Conservation (phyloP, 2,888 invertebrate genomes). For the Leptodirus hochenwartii region DNA sequence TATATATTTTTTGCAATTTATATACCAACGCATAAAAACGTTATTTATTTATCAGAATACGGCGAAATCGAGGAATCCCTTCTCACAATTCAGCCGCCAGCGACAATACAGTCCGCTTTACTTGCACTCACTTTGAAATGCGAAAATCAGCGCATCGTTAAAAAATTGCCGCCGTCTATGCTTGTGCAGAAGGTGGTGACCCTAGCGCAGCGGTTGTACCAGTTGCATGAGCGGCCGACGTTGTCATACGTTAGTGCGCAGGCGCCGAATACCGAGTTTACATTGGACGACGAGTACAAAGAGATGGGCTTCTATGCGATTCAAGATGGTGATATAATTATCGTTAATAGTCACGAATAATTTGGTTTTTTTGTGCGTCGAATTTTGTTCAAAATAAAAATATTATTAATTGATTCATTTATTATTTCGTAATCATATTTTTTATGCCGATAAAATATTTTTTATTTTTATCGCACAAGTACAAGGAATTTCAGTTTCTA, state of each 20-base stretch:
- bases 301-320: conserved; percentile 69
- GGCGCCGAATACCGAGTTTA: conserved; percentile 47
- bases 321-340: conserved; percentile 64
- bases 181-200: conserved; percentile 67
- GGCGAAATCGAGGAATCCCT: conserved; percentile 68
- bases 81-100: conserved; percentile 33
- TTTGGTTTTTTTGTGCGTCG: conserved; percentile 3
- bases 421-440: too few relatives aligned
- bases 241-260: conserved; percentile 35
- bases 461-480: too few relatives aligned
- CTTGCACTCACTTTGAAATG: conserved; percentile 40
- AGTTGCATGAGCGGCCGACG: conserved; percentile 27
- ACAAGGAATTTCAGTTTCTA: too few relatives aligned
- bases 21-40: background rate
- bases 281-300: conserved; percentile 65
- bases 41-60: conserved; percentile 40
- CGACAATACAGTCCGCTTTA: conserved; percentile 46
- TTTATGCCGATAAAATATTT: too few relatives aligned
- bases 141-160: conserved; percentile 33
- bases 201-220: conserved; percentile 58
- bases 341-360: conserved; percentile 23
- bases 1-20: too few relatives aligned
- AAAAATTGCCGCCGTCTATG: conserved; percentile 61
- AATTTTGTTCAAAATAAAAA: too few relatives aligned
- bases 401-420: too few relatives aligned